Conservation (phyloP, 2,797 vertebrate genomes). For the Acanthornis magna region DNA sequence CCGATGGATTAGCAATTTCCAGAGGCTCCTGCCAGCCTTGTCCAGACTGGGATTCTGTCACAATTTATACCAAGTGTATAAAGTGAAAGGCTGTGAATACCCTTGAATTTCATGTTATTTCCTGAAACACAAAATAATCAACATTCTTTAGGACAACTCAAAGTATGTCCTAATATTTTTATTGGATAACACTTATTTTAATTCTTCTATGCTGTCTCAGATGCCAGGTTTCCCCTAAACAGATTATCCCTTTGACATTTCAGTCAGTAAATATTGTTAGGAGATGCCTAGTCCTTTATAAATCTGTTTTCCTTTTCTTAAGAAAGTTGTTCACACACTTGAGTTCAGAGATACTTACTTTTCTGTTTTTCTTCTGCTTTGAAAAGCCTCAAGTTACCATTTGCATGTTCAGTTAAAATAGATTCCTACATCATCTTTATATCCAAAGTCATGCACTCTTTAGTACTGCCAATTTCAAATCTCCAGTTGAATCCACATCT, state of each 20-base stretch:
- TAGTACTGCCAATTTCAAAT: neutral
- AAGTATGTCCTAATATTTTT: neutral
- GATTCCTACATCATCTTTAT: neutral
- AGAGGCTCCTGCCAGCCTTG: neutral
- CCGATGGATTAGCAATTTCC: neutral
- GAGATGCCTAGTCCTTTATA: neutral
- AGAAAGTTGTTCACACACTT: neutral
- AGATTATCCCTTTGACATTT: neutral
- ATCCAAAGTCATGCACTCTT: neutral
- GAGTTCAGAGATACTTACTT: neutral
- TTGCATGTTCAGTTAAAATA: neutral
- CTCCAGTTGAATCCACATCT: neutral
- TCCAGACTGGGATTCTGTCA: neutral
- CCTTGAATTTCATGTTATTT: neutral
- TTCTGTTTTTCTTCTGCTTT: neutral
- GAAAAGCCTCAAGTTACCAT: neutral
- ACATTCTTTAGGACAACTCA: neutral
- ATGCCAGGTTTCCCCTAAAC: neutral
- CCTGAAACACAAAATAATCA: neutral
- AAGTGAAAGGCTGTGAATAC: neutral
- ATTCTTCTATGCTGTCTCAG: neutral
- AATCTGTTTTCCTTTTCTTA: neutral
- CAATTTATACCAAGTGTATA: neutral
- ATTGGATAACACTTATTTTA: neutral
- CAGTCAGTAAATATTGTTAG: neutral